Conservation (phyloP, 2,888 invertebrate genomes). For the Harpalus rubripes region DNA sequence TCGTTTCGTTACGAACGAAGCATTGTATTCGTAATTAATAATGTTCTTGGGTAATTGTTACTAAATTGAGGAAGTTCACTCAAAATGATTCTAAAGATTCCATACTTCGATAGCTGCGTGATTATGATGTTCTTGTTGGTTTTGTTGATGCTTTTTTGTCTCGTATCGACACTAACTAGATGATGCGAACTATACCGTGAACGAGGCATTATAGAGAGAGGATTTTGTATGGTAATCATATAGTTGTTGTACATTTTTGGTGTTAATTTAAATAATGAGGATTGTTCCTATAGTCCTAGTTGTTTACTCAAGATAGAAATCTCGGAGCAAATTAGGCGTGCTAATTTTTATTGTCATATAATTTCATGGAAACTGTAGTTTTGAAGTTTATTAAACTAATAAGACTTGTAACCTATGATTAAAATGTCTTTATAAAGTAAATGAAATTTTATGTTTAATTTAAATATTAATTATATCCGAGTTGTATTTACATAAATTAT, state of each 20-base stretch:
- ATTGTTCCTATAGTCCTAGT: not conserved
- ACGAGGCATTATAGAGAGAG: not conserved
- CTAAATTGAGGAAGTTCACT: conserved; percentile 64
- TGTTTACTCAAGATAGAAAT: conserved; percentile 31
- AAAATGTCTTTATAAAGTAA: not conserved
- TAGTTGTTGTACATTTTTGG: conserved; percentile 23
- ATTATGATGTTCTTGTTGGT: conserved; percentile 39
- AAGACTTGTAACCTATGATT: conserved; percentile 1
- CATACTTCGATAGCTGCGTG: conserved; percentile 32
- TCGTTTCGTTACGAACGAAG: conserved; percentile 43
- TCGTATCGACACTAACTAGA: conserved; percentile 47
- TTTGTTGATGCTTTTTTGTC: conserved; percentile 38
- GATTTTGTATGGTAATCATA: conserved; percentile 51
- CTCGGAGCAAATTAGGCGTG: conserved; percentile 9
- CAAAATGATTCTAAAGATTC: conserved; percentile 27
- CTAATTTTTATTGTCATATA: conserved; percentile 53
- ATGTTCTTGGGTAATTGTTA: conserved; percentile 62
- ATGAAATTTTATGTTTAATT: conserved; percentile 34
- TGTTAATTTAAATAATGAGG: conserved; percentile 51
- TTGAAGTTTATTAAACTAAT: conserved; percentile 32
- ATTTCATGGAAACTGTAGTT: conserved; percentile 31
- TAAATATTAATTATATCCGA: conserved; percentile 34
- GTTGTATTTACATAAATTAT: conserved; percentile 35
- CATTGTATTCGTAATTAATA: conserved; percentile 59
- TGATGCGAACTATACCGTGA: conserved; percentile 54